Base-by-base conservation (phyloP, 2,797 vertebrate genomes). In the Todus mexicanus region DNA sequence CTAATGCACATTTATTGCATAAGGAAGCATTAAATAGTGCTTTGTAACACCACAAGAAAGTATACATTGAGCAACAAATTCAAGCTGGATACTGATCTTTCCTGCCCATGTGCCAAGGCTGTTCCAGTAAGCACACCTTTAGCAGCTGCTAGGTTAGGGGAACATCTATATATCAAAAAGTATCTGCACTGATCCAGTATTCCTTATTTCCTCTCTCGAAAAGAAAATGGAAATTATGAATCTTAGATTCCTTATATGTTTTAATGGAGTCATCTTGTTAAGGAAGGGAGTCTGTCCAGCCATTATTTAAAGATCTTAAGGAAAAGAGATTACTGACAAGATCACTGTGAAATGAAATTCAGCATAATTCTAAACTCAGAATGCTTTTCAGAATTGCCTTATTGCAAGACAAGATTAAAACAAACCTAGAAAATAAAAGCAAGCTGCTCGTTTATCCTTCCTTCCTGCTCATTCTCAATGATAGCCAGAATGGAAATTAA, bases 401-500 rank as follows among this genome's bases (percentile, higher is more conserved):
- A 73, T 19, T 87, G 71, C 26, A 76, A 68, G 31, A 72, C 13
- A 81, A 78, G 22, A 77, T 70, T 66, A 12, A 64, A 76, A 71
- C n/a, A 45, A 0, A 0, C 0, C 7, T 71, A 54, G 38, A 94
- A 94, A 84, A 82, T 68, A 71, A 53, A 69, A 92, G 16, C 29
- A 89, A 94, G 66, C 59, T 91, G 54, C n/a, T 83, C 14, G 1
- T 85, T 91, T 76, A 66, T 82, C 59, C 43, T 69, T 71, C 31
- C 27, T 82, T 92, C 59, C 84, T 89, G 88, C 47, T 87, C 18
- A 43, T 75, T 89, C 59, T 85, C 79, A 92, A 1, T 70, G 84
- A 91, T 7, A 91, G 63, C 26, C 82, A 94, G 69, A 94, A 89
- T 89, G 75, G 81, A 95, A 89, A 93, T 90, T 56, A 91, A 92